Conservation (phyloP, 2,797 vertebrate species). For the Rhinoraja longicauda region DNA sequence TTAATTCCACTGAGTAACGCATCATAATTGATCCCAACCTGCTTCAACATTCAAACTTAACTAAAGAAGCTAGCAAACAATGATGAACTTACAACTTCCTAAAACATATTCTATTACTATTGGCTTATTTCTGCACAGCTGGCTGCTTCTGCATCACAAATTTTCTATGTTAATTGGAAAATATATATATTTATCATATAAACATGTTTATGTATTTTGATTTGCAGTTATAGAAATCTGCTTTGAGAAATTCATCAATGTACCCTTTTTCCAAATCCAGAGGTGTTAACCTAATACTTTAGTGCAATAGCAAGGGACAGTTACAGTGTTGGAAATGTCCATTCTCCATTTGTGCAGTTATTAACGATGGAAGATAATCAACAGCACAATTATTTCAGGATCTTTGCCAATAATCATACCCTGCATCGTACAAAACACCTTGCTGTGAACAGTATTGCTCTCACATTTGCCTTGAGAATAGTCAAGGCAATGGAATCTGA, state of each 20-base stretch:
- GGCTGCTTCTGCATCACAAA: background rate
- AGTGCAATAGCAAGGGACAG: background rate
- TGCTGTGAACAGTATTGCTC: background rate
- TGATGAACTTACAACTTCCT: background rate
- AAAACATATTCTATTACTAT: background rate
- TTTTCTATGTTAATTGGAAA: background rate
- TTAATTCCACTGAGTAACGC: background rate
- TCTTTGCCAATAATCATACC: background rate
- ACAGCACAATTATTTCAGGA: background rate
- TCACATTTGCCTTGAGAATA: background rate
- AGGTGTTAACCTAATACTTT: background rate
- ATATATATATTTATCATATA: background rate
- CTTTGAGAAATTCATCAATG: background rate
- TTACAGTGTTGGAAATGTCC: background rate
- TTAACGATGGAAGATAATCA: background rate
- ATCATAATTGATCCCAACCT: background rate
- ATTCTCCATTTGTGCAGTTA: background rate
- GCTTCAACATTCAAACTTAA: background rate
- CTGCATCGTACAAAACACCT: background rate
- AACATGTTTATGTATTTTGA: background rate
- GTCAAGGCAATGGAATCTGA: background rate
- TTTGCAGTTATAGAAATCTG: background rate
- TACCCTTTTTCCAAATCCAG: background rate
- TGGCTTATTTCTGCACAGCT: background rate
- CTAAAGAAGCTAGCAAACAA: background rate